Percentiles rank a stretch among this genome's conserved stretches.
Evolutionary conservation across 2,113 vertebrate species (phyloP).

Genomic region (Rhynchomys soricoides): DNA sequence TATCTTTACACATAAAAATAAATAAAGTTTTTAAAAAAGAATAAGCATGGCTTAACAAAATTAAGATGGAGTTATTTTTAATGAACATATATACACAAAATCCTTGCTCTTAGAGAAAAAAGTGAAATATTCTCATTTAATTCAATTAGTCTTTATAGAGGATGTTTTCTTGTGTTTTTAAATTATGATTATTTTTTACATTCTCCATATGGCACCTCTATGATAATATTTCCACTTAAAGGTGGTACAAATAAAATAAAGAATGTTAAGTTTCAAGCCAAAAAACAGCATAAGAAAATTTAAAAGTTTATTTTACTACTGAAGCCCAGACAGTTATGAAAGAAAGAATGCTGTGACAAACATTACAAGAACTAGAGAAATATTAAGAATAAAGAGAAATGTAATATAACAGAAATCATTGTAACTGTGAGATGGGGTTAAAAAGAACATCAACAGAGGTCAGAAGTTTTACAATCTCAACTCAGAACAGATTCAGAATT

Average conservation of each 20-base stretch:
- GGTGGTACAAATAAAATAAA: neutral
- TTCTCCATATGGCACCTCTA: neutral
- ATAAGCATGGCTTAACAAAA: neutral
- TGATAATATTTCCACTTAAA: conserved; percentile 31
- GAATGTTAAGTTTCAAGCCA: conserved; percentile 9
- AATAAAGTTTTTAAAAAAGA: neutral
- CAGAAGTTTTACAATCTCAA: neutral
- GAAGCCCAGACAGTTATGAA: neutral
- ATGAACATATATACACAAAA: neutral
- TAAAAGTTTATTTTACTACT: neutral
- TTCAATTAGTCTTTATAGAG: neutral
- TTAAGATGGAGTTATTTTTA: neutral
- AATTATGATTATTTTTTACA: conserved; percentile 46
- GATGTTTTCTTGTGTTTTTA: conserved; percentile 29
- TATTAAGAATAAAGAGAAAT: conserved; percentile 39
- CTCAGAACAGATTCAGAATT: neutral
- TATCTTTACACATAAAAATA: neutral
- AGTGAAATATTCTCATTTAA: conserved; percentile 9
- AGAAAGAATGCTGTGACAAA: conserved; percentile 33
- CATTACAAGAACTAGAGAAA: conserved; percentile 14
- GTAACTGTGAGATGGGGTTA: conserved; percentile 18
- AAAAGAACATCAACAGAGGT: neutral
- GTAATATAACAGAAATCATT: conserved; percentile 27
- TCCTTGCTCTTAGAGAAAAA: conserved; percentile 2
- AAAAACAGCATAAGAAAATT: neutral